These are phyloP conservation scores for Ciconia nigra DNA, from an alignment of 2,797 vertebrate genomes.

Conservation along the genomic window DNA sequence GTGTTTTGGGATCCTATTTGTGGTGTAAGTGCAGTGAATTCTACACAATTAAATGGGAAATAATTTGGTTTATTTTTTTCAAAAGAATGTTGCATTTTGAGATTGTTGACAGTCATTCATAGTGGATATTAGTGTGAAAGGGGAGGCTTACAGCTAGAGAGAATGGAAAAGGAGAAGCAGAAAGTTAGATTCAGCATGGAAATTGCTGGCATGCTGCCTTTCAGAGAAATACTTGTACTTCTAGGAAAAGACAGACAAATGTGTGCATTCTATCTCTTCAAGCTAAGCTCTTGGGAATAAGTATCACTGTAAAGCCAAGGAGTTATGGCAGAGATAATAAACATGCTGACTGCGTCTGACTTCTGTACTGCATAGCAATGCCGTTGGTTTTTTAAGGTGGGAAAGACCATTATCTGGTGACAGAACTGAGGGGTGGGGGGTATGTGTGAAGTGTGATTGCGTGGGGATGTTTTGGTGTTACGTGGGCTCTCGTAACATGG, in stretches of 20 bases:
- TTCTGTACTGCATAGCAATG: not conserved
- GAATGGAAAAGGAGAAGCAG: not conserved
- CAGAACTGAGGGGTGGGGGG: rapidly evolving
- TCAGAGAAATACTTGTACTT: not conserved
- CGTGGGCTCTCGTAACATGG: rapidly evolving
- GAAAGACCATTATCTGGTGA: not conserved
- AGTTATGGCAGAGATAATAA: not conserved
- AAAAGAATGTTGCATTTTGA: not conserved
- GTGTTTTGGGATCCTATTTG: rapidly evolving
- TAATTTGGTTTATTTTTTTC: not conserved
- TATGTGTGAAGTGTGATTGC: too few species aligned
- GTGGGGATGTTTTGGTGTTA: not conserved
- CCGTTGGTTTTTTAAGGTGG: not conserved
- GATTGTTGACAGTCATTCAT: not conserved
- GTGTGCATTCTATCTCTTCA: not conserved
- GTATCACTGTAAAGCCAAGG: not conserved
- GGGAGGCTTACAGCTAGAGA: not conserved
- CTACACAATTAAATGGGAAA: not conserved
- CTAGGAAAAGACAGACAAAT: not conserved
- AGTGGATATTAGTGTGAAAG: not conserved
- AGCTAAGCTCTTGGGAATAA: not conserved
- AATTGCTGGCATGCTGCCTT: not conserved
- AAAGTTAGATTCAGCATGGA: not conserved
- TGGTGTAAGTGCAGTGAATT: not conserved
- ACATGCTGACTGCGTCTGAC: not conserved